Evolutionary conservation across 1,140 invertebrate species (phyloP), one percentile per base, ranked within the genome.

Genomic region (Drosophila sechellia): DNA sequence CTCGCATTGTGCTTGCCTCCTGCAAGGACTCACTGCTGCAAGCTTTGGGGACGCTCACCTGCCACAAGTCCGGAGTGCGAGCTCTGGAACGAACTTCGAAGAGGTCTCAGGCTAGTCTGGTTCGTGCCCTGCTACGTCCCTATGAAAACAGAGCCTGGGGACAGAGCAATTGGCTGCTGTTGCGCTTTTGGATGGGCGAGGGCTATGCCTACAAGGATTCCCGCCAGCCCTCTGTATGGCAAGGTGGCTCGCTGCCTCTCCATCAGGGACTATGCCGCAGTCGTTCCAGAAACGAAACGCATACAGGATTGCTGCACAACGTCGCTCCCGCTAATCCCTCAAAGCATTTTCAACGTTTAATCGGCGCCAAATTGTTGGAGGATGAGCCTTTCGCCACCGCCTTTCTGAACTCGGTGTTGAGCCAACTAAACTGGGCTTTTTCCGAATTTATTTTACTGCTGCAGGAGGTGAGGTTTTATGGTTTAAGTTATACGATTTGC

Each of bases 341-440:
- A 0, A 84, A 78, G 35, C 81, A 92, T 61, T 92, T 80, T 77
- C 91, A 92, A 40, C 73, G 86, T 6, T 37, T 92, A 1, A 92
- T 92, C 55, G 79, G 92, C n/a, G 80, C 94, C 70, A 91, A 93
- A 46, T 81, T 94, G 8, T 55, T 92, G 2, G 90, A 92, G 10
- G 90, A 92, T 57, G 92, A 92, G 43, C 84, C 90, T 5, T 92
- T 91, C 49, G 94, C 95, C 1, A 94, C 94, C 0, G 92, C 94
- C 2, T 97, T 96, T 83, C 92, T 98, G 1, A 97, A 97, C 89
- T 97, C 96, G 0, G 86, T 98, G 1, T 92, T 98, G 0, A 97
- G 96, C 91, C 96, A 97, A 74, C 92, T 97, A 0, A 98, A 98
- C 91, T 98, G 97, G 96, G 95, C 96, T 0, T 97, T 97, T 80